These are phyloP conservation scores for Acutogordius australiensis DNA, from an alignment of 2,888 invertebrate genomes.

Conservation along the genomic window DNA sequence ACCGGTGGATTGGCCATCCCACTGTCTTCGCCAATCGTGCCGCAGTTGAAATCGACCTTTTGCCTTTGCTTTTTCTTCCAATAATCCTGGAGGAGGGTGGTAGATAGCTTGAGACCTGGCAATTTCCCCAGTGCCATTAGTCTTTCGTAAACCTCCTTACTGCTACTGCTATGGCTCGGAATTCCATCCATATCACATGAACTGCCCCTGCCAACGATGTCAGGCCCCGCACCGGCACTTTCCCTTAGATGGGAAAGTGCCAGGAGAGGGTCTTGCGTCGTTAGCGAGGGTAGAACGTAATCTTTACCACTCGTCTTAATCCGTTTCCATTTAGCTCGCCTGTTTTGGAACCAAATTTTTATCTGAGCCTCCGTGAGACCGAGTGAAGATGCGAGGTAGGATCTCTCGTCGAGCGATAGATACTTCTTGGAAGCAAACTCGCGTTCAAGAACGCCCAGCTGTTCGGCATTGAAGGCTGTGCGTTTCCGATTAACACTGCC, in stretches of 20 bases:
- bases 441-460: conserved; percentile 19
- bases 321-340: conserved; percentile 25
- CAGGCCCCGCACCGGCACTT: background rate
- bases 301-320: conserved; percentile 21
- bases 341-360: conserved; percentile 26
- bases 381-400: conserved; percentile 21
- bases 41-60: too few species aligned
- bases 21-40: too few species aligned
- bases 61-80: background rate
- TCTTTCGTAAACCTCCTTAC: background rate
- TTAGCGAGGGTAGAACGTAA: background rate
- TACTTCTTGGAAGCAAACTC: conserved; percentile 21
- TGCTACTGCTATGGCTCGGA: background rate
- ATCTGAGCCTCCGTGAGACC: conserved; percentile 25
- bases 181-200: background rate
- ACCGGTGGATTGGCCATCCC: background rate
- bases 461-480: conserved; percentile 21
- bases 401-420: conserved; percentile 19
- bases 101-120: too few species aligned
- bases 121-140: too few species aligned
- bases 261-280: background rate
- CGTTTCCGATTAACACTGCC: conserved; percentile 16
- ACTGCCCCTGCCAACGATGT: background rate
- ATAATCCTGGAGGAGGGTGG: background rate
- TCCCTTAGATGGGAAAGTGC: background rate